Base-by-base conservation (phyloP, 2,113 vertebrate genomes). In the Xiphophorus maculatus region DNA sequence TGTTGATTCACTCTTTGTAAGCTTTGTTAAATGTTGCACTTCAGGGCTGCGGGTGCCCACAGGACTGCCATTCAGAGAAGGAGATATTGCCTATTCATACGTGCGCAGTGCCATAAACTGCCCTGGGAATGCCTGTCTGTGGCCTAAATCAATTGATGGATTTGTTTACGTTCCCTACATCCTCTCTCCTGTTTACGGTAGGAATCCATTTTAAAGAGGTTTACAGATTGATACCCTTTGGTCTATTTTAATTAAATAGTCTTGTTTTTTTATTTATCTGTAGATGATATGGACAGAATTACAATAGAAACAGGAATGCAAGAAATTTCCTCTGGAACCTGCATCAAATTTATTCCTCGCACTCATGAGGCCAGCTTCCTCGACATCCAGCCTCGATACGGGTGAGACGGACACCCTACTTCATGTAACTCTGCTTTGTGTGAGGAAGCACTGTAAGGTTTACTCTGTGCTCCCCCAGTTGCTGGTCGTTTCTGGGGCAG, bases 401-500 rank as follows among this genome's bases (percentile, higher is more conserved):
- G 94, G 94, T 95, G 73, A 91, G 90, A 70, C 5, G n/a, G 37
- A 13, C 27, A 69, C 32, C 30, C 30, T 37, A 5, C 12, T 71
- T 63, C 13, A 30, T 29, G 14, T 42, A 32, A 9, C 63, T 58
- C 40, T 62, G 15, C 28, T 5, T 40, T 40, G 30, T 32, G 17
- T 67, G 14, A 14, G 12, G 13, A 42, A 15, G n/a, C 13, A 12
- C 37, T 6, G 32, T 40, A 42, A 17, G 44, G 27, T 66, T 48
- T 77, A 5, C 64, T 73, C 11, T 71, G 27, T 44, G 37, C n/a
- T 9, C 19, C 27, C 84, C 65, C 28, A 69, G 96, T 14, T 96
- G 96, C 91, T 96, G 95, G 95, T 96, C 96, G 0, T 92, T 94
- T 78, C 90, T 96, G 71, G 96, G 96, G 13, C 94, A 82, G 90